Evolutionary conservation across 2,797 vertebrate genomes (phyloP).

Genomic region (Epinephelus malabaricus): DNA sequence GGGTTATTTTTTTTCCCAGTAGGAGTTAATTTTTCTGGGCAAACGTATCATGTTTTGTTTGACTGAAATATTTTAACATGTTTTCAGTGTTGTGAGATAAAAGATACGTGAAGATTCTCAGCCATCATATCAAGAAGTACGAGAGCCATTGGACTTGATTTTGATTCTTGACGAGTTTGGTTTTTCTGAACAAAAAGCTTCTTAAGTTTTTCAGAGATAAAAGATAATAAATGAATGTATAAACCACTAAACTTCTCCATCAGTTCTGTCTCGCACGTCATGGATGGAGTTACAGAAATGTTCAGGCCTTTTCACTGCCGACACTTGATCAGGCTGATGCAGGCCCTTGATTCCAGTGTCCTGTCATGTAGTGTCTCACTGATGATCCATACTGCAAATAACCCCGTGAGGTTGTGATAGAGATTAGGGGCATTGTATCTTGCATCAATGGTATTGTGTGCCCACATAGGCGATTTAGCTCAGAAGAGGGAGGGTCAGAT

Average conservation of each 20-base stretch:
- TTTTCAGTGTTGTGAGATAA: not conserved
- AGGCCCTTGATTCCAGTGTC: slow-evolving; percentile 1
- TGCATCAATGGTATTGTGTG: slow-evolving; percentile 30
- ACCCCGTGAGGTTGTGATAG: slow-evolving; percentile 24
- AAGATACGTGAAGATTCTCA: not conserved
- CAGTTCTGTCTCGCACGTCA: not conserved
- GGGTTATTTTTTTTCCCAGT: no score
- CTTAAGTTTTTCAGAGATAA: not conserved
- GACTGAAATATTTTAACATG: not conserved
- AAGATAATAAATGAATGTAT: not conserved
- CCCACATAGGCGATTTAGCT: slow-evolving; percentile 32
- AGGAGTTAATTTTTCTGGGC: not conserved
- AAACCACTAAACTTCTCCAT: not conserved
- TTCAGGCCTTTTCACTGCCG: not conserved
- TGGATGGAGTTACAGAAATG: not conserved
- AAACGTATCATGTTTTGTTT: not conserved
- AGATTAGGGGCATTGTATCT: slow-evolving; percentile 55
- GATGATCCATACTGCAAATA: slow-evolving; percentile 32
- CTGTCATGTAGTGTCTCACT: slow-evolving; percentile 5
- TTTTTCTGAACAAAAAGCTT: not conserved
- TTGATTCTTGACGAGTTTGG: not conserved
- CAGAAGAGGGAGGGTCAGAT: slow-evolving; percentile 55
- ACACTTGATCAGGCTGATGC: not conserved
- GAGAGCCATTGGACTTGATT: not conserved
- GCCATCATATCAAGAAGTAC: not conserved